Conservation (phyloP, 2,888 invertebrate genomes). For the Argyresthia goedartella region DNA sequence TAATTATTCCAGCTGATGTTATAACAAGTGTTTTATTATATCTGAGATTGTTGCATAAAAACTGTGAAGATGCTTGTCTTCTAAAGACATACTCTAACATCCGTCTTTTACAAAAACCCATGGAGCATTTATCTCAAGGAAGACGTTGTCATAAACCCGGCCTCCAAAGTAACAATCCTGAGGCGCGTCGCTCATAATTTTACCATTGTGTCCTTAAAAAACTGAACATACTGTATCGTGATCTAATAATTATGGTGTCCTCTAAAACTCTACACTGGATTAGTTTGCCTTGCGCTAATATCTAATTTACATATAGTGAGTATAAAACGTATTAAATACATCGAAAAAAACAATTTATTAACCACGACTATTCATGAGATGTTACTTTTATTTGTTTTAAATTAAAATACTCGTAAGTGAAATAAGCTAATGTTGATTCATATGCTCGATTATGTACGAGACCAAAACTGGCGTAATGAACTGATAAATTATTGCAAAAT, state of each 20-base stretch:
- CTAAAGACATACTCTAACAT: neutral
- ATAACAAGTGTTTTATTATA: too few species aligned
- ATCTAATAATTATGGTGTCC: neutral
- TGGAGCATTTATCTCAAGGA: neutral
- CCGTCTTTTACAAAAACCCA: neutral
- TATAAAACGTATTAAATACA: slow-evolving; percentile 67
- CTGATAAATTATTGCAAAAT: too few species aligned
- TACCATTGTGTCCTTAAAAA: neutral
- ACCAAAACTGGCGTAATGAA: too few species aligned
- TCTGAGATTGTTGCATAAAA: neutral
- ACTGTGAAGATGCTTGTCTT: neutral
- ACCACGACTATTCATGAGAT: slow-evolving; percentile 33
- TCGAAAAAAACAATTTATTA: slow-evolving; percentile 53
- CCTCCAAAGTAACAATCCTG: neutral
- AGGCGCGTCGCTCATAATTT: neutral
- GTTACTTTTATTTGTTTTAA: slow-evolving; percentile 19
- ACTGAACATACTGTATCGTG: neutral
- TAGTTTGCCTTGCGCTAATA: slow-evolving; percentile 33
- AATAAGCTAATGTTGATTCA: slow-evolving; percentile 8
- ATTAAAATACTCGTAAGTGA: too few species aligned
- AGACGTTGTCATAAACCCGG: neutral
- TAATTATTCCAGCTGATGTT: too few species aligned
- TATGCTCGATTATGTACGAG: too few species aligned
- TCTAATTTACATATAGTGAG: slow-evolving; percentile 53
- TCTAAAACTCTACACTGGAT: slow-evolving; percentile 21